phyloP scores from a whole-genome alignment of 2,113 vertebrate species.

The Nanorana parkeri region DNA sequence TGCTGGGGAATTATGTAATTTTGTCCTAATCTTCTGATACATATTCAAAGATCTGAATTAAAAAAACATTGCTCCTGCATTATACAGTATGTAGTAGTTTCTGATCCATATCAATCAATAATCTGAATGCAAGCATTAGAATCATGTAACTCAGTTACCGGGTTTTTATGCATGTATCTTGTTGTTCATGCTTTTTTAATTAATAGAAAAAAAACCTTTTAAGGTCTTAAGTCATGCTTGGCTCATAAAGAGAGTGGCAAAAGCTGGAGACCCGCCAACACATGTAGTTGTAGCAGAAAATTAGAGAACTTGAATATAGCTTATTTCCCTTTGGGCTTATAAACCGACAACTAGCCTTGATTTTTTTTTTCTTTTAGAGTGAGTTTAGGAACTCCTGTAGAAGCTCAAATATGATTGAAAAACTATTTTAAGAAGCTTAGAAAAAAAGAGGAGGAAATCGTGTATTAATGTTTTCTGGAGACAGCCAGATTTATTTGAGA shows the following conservation, averaged over 20 bases:
- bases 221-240: constrained; percentile 43
- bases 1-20: too few relatives aligned
- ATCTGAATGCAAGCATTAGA: neutral
- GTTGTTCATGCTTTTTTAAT: constrained; percentile 26
- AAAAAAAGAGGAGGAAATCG: constrained; percentile 28
- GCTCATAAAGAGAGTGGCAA: constrained; percentile 37
- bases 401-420: constrained; percentile 37
- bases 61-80: neutral
- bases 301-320: constrained; percentile 44
- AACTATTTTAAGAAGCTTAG: constrained; percentile 41
- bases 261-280: constrained; percentile 36
- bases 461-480: constrained; percentile 18
- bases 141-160: neutral
- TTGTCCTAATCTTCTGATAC: too few relatives aligned
- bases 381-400: constrained; percentile 15
- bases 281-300: constrained; percentile 43
- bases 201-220: constrained; percentile 31
- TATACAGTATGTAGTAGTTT: neutral
- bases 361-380: constrained; percentile 22
- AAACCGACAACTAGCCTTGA: constrained; percentile 27
- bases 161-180: constrained; percentile 10
- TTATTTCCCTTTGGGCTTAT: constrained; percentile 40
- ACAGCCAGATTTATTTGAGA: constrained; percentile 15
- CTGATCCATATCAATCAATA: neutral
- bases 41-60: too few relatives aligned